Base-by-base conservation (phyloP, 2,888 invertebrate species). In the Aleiodes alternator region DNA sequence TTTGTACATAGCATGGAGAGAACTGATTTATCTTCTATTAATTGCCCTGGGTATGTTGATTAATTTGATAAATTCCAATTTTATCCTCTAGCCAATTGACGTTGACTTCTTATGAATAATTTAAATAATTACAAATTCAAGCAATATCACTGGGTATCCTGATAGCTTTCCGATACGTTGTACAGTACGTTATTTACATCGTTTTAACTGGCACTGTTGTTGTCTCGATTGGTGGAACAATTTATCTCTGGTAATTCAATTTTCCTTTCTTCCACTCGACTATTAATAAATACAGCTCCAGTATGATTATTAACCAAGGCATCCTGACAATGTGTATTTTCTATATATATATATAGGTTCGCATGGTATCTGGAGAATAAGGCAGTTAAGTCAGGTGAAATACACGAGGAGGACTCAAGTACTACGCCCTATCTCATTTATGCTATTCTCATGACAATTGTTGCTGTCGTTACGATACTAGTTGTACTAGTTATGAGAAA, bases 101-200 rank as follows among this genome's bases (percentile, higher is more conserved):
- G 23, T 23, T 23, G 23, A 23, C 23, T 23, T 53, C 56, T 69
- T 61, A 56, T 16, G 11, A 34, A 64, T 69, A 16, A 38, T 29
- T 29, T 29, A 70, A 23, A 34, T 57, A 64, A 31, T 43, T 59
- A 68, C 23, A 70, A 51, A 61, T 59, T 70, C 80, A 84, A 92
- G 93, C 87, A n/a, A 87, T 92, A 73, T 92, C 93, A 0, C 82
- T 92, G 56, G 79, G 91, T 1, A 90, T 93, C 69, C 86, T 93
- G 73, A 81, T 92, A 14, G 87, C 93, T 34, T 91, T 93, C 78
- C 89, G 93, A 78, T 93, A 91, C 83, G 86, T 93, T 76, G 93
- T 92, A 23, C 92, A 91, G 69, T 85, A 92, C 73, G 90, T 94
- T 14, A 92, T 94, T 76, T 94, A 94, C 92, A 83, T 92, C n/a